phyloP scores from a whole-genome alignment of 92 coral and sea anemone species.

The Epizoanthus illoricatus region DNA sequence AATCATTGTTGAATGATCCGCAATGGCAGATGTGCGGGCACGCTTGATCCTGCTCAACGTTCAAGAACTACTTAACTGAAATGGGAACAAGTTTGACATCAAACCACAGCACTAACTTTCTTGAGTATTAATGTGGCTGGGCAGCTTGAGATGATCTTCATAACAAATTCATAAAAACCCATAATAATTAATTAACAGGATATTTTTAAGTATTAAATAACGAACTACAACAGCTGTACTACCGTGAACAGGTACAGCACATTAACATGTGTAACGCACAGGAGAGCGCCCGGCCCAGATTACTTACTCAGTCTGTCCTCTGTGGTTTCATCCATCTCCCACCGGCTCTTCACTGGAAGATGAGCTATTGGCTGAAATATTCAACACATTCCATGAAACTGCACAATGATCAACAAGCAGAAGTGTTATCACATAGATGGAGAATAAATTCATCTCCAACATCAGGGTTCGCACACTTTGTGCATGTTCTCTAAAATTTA shows the following conservation, averaged over 20 bases:
- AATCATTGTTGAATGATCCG: too few species aligned
- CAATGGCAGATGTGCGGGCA: too few species aligned
- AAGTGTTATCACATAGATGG: constrained; percentile 5
- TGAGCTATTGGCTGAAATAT: constrained; percentile 77
- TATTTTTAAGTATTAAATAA: background rate
- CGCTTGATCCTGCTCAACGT: too few species aligned
- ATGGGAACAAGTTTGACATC: too few species aligned
- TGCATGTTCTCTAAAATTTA: background rate
- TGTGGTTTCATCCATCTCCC: constrained; percentile 89
- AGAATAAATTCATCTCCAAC: background rate
- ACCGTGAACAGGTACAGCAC: background rate
- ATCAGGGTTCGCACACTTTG: background rate
- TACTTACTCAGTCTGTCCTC: constrained; percentile 86
- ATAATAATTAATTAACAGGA: too few species aligned
- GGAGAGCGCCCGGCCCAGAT: background rate
- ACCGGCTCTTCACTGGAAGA: constrained; percentile 90
- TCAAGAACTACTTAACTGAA: too few species aligned
- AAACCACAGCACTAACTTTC: too few species aligned
- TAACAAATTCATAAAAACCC: too few species aligned
- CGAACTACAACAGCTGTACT: background rate
- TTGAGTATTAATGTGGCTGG: too few species aligned
- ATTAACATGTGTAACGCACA: background rate
- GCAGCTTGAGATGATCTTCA: too few species aligned
- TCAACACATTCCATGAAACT: constrained; percentile 41
- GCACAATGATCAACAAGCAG: constrained; percentile 34